Evolutionary conservation across 2,113 vertebrate species (phyloP).

Genomic region (Poecilia latipinna): DNA sequence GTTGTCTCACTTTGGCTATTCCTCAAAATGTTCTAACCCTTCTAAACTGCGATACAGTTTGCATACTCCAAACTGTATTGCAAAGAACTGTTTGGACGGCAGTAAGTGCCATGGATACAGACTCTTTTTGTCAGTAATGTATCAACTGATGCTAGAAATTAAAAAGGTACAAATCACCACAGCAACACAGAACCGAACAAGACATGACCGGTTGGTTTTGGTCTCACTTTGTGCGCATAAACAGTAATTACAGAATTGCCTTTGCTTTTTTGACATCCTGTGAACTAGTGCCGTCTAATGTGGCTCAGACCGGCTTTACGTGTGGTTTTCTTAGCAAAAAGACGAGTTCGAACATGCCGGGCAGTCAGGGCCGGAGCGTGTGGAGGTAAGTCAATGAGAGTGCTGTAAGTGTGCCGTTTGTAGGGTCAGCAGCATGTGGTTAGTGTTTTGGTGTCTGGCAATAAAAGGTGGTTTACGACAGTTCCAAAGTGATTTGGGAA

Average conservation of each 20-base stretch:
- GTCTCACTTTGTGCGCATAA: background rate
- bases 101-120: no score
- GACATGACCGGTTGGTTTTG: conserved; percentile 7
- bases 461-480: conserved; percentile 18
- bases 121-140: no score
- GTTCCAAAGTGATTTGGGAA: background rate
- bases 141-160: background rate
- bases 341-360: conserved; percentile 38
- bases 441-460: conserved; percentile 4
- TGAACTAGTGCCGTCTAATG: conserved; percentile 44
- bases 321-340: conserved; percentile 38
- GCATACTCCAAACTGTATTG: no score
- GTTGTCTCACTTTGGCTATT: no score
- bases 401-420: conserved; percentile 16
- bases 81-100: no score
- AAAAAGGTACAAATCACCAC: background rate
- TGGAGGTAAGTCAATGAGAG: conserved; percentile 7
- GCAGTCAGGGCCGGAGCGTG: background rate
- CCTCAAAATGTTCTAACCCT: no score
- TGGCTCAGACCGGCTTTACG: conserved; percentile 34
- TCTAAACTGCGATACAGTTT: no score
- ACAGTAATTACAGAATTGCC: conserved; percentile 22
- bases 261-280: conserved; percentile 45
- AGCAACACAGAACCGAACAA: background rate
- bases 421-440: conserved; percentile 17